Conservation (phyloP, 1,140 invertebrate genomes). For the Penaeus indicus region DNA sequence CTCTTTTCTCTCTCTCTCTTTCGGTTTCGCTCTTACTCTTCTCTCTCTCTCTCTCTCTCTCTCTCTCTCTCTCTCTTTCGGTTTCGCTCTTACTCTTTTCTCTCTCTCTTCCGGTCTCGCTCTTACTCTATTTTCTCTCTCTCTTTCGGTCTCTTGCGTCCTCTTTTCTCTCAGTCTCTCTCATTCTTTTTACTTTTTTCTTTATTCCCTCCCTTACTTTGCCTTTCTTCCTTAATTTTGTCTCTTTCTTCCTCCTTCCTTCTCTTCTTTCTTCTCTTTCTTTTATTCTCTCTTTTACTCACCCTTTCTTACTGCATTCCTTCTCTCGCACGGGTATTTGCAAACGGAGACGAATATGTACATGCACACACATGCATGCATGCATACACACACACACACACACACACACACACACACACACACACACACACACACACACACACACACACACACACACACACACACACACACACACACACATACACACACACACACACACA, state of each 20-base stretch:
- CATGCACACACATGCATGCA: background rate
- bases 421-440: background rate
- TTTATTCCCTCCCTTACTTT: no score
- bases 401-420: background rate
- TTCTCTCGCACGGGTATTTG: background rate
- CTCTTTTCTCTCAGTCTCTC: no score
- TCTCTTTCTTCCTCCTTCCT: no score
- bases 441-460: background rate
- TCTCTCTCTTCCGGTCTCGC: background rate
- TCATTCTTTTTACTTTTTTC: no score
- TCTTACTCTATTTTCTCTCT: no score
- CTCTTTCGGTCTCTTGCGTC: no score
- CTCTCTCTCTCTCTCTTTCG: no score
- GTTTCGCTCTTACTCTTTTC: no score
- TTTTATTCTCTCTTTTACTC: no score
- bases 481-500: background rate
- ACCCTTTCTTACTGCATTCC: no score
- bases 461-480: background rate
- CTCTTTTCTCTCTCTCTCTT: background rate
- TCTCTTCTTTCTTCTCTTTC: no score
- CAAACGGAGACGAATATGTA: background rate
- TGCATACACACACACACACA: background rate
- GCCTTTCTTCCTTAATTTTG: no score
- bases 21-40: background rate
- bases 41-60: background rate